Evolutionary conservation across 2,113 vertebrate genomes (phyloP), one percentile per base, ranked within the genome.

Genomic region (Carlito syrichta): DNA sequence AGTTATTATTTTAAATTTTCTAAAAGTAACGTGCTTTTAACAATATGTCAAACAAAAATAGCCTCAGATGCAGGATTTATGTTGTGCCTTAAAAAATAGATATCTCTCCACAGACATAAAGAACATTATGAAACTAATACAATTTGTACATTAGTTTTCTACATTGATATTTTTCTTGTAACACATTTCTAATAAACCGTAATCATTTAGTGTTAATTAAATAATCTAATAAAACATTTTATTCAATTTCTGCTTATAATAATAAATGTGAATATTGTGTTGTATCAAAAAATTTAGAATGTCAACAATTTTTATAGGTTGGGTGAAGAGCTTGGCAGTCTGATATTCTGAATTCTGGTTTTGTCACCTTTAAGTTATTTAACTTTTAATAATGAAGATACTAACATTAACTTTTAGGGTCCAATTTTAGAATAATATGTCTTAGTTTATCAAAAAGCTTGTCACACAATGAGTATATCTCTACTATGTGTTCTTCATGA

Each of bases 1-100:
- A 97, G 23, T 84, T 90, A 63, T 78, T 96, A 32, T 89, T 58
- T 54, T 93, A 87, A 96, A 97, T 95, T 93, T 97, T 96, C n/a
- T 93, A 82, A 66, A 79, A 63, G 40, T 86, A 95, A 98, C 97
- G 60, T 95, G 2, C 6, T 74, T 96, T 97, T 96, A 94, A 62
- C 91, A 97, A 94, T 74, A 40, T 71, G 71, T 89, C 86, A 96
- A 82, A 96, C 12, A 92, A 68, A 96, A 56, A 82, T n/a, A 95
- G 58, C 5, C 25, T 97, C 62, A n/a, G 56, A 50, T 97, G 10
- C 14, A 97, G 95, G 32, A 95, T 95, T 81, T 20, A 93, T 4
- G 83, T 83, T 96, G 73, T 13, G 2, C n/a, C 96, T 97, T 17
- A 96, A 97, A 95, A 0, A 96, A 66, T n/a, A 54, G 9, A 4